These are phyloP conservation scores for Falco concolor DNA, from an alignment of 2,797 vertebrate genomes.

Conservation along the genomic window DNA sequence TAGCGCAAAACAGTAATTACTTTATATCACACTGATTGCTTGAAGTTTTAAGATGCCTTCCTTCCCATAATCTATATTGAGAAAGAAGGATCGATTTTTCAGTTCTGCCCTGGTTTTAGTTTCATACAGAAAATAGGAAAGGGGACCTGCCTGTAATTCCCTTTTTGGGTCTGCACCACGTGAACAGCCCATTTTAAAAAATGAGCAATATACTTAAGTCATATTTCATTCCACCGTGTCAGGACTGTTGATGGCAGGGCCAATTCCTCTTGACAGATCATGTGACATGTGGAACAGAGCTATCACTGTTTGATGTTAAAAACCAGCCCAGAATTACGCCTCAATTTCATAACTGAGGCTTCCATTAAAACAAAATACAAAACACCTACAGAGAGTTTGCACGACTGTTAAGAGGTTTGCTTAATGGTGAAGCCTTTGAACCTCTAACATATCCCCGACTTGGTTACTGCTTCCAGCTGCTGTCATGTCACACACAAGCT, in stretches of 20 bases:
- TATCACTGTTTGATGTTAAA: background rate
- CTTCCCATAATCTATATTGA: background rate
- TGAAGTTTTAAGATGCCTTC: background rate
- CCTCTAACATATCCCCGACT: background rate
- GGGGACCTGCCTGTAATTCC: background rate
- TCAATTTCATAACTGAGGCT: background rate
- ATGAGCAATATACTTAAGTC: background rate
- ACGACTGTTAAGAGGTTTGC: background rate
- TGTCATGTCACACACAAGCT: background rate
- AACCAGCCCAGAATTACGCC: background rate
- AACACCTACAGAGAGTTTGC: background rate
- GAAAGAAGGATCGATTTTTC: background rate
- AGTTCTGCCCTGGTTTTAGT: background rate
- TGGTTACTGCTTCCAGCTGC: background rate
- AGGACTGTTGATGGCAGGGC: background rate
- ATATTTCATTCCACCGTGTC: background rate
- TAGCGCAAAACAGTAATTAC: background rate
- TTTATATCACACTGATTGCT: background rate
- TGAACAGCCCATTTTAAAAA: background rate
- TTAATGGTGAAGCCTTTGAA: background rate
- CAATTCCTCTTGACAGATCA: background rate
- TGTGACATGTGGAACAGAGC: rapidly evolving
- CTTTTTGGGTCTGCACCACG: background rate
- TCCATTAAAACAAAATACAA: background rate
- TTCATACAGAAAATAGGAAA: background rate